Conservation (phyloP, 2,888 invertebrate genomes). For the Cephus pulcher region DNA sequence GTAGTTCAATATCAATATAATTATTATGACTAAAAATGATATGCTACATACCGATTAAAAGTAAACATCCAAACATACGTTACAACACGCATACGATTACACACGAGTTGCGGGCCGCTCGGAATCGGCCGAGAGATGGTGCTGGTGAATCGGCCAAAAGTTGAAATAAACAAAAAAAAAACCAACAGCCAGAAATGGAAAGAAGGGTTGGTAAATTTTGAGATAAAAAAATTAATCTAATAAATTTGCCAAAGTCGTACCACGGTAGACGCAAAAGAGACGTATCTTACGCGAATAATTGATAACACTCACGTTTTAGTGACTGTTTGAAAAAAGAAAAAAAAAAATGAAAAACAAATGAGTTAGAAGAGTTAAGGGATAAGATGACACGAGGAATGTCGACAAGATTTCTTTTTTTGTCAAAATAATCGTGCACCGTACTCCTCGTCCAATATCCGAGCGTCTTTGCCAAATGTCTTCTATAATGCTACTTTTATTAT, state of each 20-base stretch:
- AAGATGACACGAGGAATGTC: not conserved
- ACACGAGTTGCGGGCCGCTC: slow-evolving; percentile 40
- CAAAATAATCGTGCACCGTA: not conserved
- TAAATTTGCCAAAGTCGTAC: not conserved
- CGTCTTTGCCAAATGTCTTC: slow-evolving; percentile 47
- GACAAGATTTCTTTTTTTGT: not conserved
- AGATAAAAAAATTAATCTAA: not conserved
- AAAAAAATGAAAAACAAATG: slow-evolving; percentile 15
- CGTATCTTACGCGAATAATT: not conserved
- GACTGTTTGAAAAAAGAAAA: slow-evolving; percentile 30
- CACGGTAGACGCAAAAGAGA: not conserved
- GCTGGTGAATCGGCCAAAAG: not conserved
- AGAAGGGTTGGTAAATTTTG: not conserved
- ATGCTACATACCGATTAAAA: slow-evolving; percentile 59
- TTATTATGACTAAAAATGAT: slow-evolving; percentile 57
- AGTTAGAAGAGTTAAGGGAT: slow-evolving; percentile 11
- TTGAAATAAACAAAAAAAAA: not conserved
- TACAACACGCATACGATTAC: slow-evolving; percentile 47
- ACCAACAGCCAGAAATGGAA: not conserved
- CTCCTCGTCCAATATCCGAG: slow-evolving; percentile 28
- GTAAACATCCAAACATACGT: slow-evolving; percentile 41
- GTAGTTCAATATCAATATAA: slow-evolving; percentile 63
- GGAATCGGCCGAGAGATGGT: slow-evolving; percentile 8
- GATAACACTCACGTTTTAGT: slow-evolving; percentile 51
- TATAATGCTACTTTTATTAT: slow-evolving; percentile 57